These are phyloP conservation scores for Parapristionchus giblindavisi DNA, from an alignment of 2,888 invertebrate genomes.

Conservation along the genomic window DNA sequence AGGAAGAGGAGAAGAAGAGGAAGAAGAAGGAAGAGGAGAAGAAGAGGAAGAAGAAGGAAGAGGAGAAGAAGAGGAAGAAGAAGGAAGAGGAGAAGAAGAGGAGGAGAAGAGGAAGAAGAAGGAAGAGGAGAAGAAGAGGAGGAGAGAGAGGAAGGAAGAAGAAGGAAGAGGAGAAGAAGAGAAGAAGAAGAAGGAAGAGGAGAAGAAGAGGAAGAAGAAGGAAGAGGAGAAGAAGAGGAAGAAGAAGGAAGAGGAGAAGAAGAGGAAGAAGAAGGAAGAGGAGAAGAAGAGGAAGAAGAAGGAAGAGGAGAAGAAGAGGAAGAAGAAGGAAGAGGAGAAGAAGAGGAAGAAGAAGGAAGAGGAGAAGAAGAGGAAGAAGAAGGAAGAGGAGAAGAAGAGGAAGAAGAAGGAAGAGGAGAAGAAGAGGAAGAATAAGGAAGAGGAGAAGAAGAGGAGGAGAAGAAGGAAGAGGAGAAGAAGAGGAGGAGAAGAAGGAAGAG, in stretches of 20 bases:
- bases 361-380: neutral
- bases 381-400: neutral
- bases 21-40: slow-evolving; percentile 38
- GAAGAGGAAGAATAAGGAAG: neutral
- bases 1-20: slow-evolving; percentile 23
- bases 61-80: slow-evolving; percentile 26
- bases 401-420: neutral
- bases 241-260: slow-evolving; percentile 6
- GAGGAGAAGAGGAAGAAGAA: slow-evolving; percentile 21
- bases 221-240: neutral
- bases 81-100: slow-evolving; percentile 6
- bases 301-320: neutral
- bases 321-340: slow-evolving; percentile 17
- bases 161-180: neutral
- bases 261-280: slow-evolving; percentile 12
- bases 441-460: neutral
- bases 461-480: no score
- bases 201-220: neutral
- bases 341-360: slow-evolving; percentile 12
- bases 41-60: slow-evolving; percentile 38
- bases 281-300: neutral
- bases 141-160: neutral
- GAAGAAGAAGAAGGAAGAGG: neutral
- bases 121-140: slow-evolving; percentile 1
- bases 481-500: no score